These are phyloP conservation scores for Lasioglossum vierecki DNA, from an alignment of 2,888 invertebrate genomes.

Conservation along the genomic window DNA sequence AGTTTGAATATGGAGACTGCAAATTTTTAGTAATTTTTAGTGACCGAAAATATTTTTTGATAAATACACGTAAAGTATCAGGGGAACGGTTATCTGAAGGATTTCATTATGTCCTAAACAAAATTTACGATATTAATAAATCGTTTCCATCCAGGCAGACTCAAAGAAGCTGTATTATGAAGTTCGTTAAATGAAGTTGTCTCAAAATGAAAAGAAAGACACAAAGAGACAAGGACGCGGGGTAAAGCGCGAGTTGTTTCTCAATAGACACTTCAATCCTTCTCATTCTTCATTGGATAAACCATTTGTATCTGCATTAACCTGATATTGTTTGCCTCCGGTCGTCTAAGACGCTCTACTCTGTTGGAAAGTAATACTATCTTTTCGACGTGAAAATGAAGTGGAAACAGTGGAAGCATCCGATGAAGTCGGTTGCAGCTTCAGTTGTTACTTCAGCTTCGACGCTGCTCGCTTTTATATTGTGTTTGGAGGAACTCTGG, in stretches of 20 bases:
- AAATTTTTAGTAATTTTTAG: too few relatives aligned
- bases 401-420: not conserved
- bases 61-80: too few relatives aligned
- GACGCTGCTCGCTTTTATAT: not conserved
- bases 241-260: constrained; percentile 18
- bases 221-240: not conserved
- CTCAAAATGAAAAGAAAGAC: not conserved
- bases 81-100: too few relatives aligned
- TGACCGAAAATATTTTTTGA: too few relatives aligned
- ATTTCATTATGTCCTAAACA: not conserved
- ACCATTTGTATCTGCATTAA: constrained; percentile 17
- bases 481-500: not conserved
- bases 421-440: not conserved
- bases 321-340: not conserved
- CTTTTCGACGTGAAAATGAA: not conserved
- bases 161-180: not conserved
- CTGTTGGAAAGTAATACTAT: not conserved
- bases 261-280: constrained; percentile 10
- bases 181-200: not conserved
- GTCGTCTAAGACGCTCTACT: not conserved
- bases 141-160: not conserved
- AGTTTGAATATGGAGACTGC: too few relatives aligned
- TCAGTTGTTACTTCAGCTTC: not conserved
- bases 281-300: constrained; percentile 1
- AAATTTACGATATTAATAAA: not conserved